Percentiles rank a stretch among this genome's conserved stretches.
These are phyloP conservation scores for Pseudorectes ferrugineus DNA, from an alignment of 2,113 vertebrate genomes.

Conservation along the genomic window DNA sequence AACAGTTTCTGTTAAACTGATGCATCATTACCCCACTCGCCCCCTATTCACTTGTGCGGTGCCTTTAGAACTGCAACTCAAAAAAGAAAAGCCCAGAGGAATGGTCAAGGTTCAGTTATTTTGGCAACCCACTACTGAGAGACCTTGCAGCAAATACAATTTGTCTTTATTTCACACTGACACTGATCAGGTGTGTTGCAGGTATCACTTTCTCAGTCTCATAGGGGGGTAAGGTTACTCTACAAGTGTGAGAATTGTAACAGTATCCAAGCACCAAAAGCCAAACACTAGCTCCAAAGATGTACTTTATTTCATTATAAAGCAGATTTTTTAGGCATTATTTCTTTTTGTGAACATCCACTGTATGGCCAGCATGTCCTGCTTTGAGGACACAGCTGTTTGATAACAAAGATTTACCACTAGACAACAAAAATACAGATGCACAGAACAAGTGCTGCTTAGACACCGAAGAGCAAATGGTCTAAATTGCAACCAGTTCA, in stretches of 20 bases:
- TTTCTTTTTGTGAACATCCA: constrained; percentile 17
- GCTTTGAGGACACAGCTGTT: neutral
- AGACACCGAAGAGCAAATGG: neutral
- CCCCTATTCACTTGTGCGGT: neutral
- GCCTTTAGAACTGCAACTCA: neutral
- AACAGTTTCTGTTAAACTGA: neutral
- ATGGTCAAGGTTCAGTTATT: neutral
- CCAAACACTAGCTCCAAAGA: constrained; percentile 26
- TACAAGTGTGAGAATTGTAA: neutral
- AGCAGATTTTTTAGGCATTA: constrained; percentile 48
- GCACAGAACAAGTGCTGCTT: constrained; percentile 1
- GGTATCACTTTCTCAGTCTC: neutral
- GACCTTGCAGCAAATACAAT: neutral
- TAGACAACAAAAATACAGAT: neutral
- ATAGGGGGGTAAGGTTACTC: fast-evolving
- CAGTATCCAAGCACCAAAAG: neutral
- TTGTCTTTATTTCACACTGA: neutral
- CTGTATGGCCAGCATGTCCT: neutral
- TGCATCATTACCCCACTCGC: neutral
- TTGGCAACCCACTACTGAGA: neutral
- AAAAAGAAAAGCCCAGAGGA: neutral
- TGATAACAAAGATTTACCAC: neutral
- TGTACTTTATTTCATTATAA: constrained; percentile 55
- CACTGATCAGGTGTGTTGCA: neutral
- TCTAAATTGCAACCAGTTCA: neutral